These are phyloP conservation scores for Promerops cafer DNA, from an alignment of 2,113 vertebrate species.

Conservation along the genomic window DNA sequence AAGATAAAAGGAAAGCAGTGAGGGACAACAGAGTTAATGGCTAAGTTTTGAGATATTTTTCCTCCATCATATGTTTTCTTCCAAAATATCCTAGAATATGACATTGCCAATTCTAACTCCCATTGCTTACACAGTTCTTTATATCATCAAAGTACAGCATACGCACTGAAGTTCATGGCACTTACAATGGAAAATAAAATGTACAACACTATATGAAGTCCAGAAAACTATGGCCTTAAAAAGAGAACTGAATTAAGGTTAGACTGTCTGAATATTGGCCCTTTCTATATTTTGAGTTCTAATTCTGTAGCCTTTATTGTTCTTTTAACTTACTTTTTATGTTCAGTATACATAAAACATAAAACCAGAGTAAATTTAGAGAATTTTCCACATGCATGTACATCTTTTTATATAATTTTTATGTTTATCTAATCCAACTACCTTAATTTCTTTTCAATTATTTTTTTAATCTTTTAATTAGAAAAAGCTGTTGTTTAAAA, in stretches of 20 bases:
- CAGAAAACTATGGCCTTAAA: neutral
- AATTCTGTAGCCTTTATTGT: neutral
- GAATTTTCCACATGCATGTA: neutral
- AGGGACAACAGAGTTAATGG: conserved; percentile 1
- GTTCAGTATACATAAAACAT: neutral
- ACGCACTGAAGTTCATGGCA: neutral
- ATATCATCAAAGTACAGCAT: neutral
- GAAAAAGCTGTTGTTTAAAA: neutral
- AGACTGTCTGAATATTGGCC: neutral
- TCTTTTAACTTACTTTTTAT: neutral
- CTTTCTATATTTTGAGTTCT: neutral
- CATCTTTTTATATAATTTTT: neutral
- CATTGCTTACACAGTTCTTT: neutral
- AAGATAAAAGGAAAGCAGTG: neutral
- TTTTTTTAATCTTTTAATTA: neutral
- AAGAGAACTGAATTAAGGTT: neutral
- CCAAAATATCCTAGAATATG: neutral
- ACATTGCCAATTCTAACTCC: neutral
- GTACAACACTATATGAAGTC: neutral
- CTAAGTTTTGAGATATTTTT: conserved; percentile 8
- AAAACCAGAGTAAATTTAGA: neutral
- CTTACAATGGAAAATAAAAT: neutral
- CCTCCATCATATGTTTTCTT: neutral
- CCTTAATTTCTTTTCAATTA: neutral
- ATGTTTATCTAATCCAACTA: neutral